phyloP scores from a whole-genome alignment of 2,888 invertebrate species.

The Cryptosula pallasiana region DNA sequence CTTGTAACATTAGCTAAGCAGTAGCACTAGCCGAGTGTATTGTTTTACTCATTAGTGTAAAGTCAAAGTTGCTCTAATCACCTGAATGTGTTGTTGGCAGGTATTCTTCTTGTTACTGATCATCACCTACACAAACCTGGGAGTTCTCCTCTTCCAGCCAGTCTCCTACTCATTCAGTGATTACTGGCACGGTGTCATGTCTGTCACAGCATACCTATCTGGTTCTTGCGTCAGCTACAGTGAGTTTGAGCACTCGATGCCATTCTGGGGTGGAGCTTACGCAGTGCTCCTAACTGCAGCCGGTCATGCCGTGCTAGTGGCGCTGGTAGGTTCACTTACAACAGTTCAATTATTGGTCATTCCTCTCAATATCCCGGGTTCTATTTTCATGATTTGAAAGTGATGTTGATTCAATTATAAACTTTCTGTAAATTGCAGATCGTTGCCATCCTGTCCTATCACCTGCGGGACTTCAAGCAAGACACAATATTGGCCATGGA shows the following conservation, averaged over 20 bases:
- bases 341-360: too few relatives aligned
- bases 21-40: too few relatives aligned
- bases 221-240: slow-evolving; percentile 27
- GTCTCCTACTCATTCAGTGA: slow-evolving; percentile 35
- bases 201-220: slow-evolving; percentile 38
- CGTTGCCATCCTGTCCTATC: slow-evolving; percentile 40
- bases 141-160: slow-evolving; percentile 40
- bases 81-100: slow-evolving; percentile 34
- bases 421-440: too few relatives aligned
- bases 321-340: slow-evolving; percentile 30
- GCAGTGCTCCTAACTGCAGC: not conserved
- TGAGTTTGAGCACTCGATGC: slow-evolving; percentile 28
- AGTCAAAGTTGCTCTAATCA: too few relatives aligned
- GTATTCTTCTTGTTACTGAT: slow-evolving; percentile 37
- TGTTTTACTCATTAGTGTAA: too few relatives aligned
- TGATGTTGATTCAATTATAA: too few relatives aligned
- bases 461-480: slow-evolving; percentile 36
- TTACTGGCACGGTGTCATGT: slow-evolving; percentile 36
- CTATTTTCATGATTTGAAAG: not conserved
- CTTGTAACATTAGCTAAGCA: too few relatives aligned
- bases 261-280: not conserved
- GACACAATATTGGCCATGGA: slow-evolving; percentile 38
- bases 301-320: slow-evolving; percentile 35
- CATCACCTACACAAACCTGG: slow-evolving; percentile 41
- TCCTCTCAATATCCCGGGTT: too few relatives aligned